Evolutionary conservation across 2,888 invertebrate species (phyloP).

Genomic region (Agonum fuliginosum): DNA sequence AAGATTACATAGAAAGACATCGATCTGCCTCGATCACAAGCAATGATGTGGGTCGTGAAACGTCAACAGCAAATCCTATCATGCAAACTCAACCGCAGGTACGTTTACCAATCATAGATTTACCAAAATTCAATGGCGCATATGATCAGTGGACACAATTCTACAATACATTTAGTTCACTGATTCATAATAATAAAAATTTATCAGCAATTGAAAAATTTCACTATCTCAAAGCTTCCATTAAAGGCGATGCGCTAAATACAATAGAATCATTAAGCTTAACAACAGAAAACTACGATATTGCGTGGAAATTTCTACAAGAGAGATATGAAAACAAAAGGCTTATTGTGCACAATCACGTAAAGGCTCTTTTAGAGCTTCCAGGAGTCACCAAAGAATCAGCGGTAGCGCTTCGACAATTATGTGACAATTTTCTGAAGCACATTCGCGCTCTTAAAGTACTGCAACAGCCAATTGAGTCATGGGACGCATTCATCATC

Average conservation of each 20-base stretch:
- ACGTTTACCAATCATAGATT: conserved; percentile 40
- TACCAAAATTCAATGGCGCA: conserved; percentile 58
- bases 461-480: conserved; percentile 62
- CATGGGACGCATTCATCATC: conserved; percentile 63
- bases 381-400: conserved; percentile 6
- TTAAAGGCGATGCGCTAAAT: conserved; percentile 29
- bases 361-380: conserved; percentile 60
- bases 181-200: conserved; percentile 57
- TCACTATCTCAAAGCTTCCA: conserved; percentile 46
- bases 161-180: conserved; percentile 55
- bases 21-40: neutral
- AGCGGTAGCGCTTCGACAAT: neutral
- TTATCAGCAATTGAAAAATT: conserved; percentile 60
- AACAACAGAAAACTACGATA: conserved; percentile 57
- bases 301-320: conserved; percentile 61
- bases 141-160: conserved; percentile 57
- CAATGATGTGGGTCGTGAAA: neutral
- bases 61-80: neutral
- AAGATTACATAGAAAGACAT: neutral
- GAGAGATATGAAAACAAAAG: conserved; percentile 61
- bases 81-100: neutral
- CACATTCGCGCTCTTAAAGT: conserved; percentile 42
- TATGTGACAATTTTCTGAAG: conserved; percentile 33
- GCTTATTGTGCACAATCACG: conserved; percentile 59
- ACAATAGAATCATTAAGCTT: conserved; percentile 53